These are phyloP conservation scores for Gambusia holbrooki DNA, from an alignment of 2,113 vertebrate species.

Conservation along the genomic window DNA sequence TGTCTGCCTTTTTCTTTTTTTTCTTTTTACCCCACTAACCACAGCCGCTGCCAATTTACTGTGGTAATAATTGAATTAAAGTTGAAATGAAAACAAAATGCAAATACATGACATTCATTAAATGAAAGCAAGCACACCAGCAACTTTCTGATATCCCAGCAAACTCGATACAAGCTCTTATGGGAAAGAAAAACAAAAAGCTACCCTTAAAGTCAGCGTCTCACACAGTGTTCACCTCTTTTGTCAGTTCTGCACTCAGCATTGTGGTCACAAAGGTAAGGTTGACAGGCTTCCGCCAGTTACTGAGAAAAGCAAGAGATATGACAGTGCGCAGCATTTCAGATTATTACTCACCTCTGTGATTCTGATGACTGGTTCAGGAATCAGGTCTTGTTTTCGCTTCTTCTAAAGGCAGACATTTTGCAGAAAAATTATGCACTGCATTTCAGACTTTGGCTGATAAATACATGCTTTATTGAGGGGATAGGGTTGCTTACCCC, in stretches of 20 bases:
- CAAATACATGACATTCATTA: not conserved
- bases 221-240: not conserved
- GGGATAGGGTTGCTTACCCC: constrained; percentile 64
- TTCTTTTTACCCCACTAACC: constrained; percentile 31
- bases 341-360: constrained; percentile 67
- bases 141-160: accelerated
- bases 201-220: not conserved
- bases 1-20: constrained; percentile 16
- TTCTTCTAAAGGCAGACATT: constrained; percentile 76
- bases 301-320: constrained; percentile 28
- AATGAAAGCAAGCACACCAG: not conserved
- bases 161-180: not conserved
- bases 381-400: constrained; percentile 78
- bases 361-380: constrained; percentile 63
- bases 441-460: not conserved
- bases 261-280: constrained; percentile 65
- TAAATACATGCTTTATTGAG: not conserved
- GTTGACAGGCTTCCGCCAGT: constrained; percentile 65
- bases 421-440: constrained; percentile 9
- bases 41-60: constrained; percentile 35
- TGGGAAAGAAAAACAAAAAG: not conserved
- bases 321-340: not conserved
- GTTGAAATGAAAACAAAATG: not conserved
- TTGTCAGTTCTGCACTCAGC: constrained; percentile 24
- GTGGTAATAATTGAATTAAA: not conserved